phyloP scores from a whole-genome alignment of 2,888 invertebrate species.

The Leucoma salicis region DNA sequence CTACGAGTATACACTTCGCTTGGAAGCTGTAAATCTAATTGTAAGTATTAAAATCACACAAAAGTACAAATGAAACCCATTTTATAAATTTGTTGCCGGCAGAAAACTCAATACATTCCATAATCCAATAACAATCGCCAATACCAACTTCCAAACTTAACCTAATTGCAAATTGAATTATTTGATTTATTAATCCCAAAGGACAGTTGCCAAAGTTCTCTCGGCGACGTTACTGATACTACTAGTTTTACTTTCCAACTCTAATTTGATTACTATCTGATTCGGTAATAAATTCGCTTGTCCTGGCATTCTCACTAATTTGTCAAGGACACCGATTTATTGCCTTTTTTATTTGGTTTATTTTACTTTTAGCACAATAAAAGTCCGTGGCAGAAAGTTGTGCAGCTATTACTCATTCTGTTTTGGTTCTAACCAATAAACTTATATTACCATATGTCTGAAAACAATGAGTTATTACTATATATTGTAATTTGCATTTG shows the following conservation, averaged over 20 bases:
- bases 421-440: too few relatives aligned
- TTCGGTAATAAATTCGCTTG: slow-evolving; percentile 18
- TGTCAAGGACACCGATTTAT: slow-evolving; percentile 15
- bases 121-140: neutral
- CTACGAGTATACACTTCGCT: too few relatives aligned
- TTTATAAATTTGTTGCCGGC: neutral
- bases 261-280: slow-evolving; percentile 4
- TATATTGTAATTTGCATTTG: too few relatives aligned
- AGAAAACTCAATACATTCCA: neutral
- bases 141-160: slow-evolving; percentile 1
- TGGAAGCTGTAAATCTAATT: too few relatives aligned
- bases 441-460: too few relatives aligned
- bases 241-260: slow-evolving; percentile 11
- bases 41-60: too few relatives aligned
- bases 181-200: slow-evolving; percentile 24
- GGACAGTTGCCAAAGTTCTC: slow-evolving; percentile 7
- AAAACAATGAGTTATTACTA: too few relatives aligned
- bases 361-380: too few relatives aligned
- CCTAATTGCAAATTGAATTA: slow-evolving; percentile 7
- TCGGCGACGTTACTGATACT: slow-evolving; percentile 9
- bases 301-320: slow-evolving; percentile 11
- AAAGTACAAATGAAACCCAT: too few relatives aligned
- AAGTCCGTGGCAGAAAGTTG: too few relatives aligned
- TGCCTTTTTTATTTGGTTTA: neutral
- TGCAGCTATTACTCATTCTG: too few relatives aligned